Base-by-base conservation (phyloP, 2,113 vertebrate species). In the Hyperoodon ampullatus region DNA sequence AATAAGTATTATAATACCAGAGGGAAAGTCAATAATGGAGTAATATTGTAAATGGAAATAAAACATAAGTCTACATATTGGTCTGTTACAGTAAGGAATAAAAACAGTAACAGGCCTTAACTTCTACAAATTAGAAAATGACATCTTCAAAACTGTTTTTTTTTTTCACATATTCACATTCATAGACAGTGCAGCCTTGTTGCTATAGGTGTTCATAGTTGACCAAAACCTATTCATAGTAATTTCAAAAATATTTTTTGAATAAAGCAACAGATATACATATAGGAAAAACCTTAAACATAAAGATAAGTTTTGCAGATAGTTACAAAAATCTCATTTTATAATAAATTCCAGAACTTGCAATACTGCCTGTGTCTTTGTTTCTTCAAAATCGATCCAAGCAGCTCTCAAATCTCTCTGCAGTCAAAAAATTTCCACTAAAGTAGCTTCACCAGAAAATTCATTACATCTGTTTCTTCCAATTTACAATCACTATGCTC, bases 281-380 rank as follows among this genome's bases (percentile, higher is more conserved):
- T 42, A 65, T 24, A 85, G 39, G 6, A 26, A 78, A 86, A 87
- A 61, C 42, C 24, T 68, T n/a, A 87, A 68, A 78, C 9, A 6
- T 70, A 42, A 28, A 84, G 8, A 74, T 15, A 21, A 26, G 16
- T 30, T 77, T 90, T 55, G 1, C 47, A 77, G 53, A 30, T 66
- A 63, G 71, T 93, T 88, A 72, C 88, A 78, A 83, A 95, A 95
- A 82, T 89, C 30, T 61, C 66, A 58, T 88, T 96, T 94, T 77
- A 85, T 8, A 81, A 74, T 72, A 90, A 90, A 81, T 85, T 84
- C 15, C 44, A 55, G 26, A 70, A 65, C 28, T 75, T 97, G 8
- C 3, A 58, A 42, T 58, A 66, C 9, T 10, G 70, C 70, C 1
- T 70, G 53, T 26, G 47, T 84, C 55, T 66, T 65, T 71, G 10